phyloP scores from a whole-genome alignment of 2,797 vertebrate genomes.

The Poecilia wingei region DNA sequence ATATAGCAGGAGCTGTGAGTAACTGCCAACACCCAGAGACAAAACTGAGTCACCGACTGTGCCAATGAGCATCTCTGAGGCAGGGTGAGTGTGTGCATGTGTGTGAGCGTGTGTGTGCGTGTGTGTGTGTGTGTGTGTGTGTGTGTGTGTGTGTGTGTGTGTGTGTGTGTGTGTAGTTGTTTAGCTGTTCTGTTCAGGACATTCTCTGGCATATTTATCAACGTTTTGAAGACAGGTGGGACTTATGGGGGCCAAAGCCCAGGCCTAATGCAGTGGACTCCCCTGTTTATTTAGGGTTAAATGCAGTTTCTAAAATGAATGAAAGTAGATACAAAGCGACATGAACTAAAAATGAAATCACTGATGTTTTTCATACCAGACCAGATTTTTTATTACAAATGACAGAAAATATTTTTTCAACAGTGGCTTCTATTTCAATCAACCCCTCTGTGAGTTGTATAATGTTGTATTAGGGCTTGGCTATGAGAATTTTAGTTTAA shows the following conservation, averaged over 20 bases:
- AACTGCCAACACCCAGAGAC: conserved; percentile 46
- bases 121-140: conserved; percentile 20
- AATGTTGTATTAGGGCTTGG: too few relatives aligned
- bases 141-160: conserved; percentile 13
- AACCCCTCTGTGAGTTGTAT: too few relatives aligned
- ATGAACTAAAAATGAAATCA: too few relatives aligned
- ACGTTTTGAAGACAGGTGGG: background rate
- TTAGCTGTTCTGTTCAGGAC: background rate
- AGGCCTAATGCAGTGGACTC: background rate
- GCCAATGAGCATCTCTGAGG: conserved; percentile 17
- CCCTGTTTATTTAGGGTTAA: background rate
- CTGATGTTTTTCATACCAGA: too few relatives aligned
- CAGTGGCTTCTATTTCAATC: too few relatives aligned
- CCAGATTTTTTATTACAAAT: too few relatives aligned
- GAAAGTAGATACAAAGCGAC: background rate
- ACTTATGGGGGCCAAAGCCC: background rate
- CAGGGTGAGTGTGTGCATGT: conserved; percentile 11
- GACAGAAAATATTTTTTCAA: too few relatives aligned
- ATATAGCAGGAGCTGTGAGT: conserved; percentile 57
- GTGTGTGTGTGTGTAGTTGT: conserved; percentile 3
- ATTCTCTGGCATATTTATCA: background rate
- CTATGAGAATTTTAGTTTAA: too few relatives aligned
- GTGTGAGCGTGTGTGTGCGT: conserved; percentile 19
- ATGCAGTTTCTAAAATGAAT: background rate
- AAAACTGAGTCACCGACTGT: conserved; percentile 33